Base-by-base conservation (phyloP, 2,797 vertebrate genomes). In the Crenuchus spilurus region DNA sequence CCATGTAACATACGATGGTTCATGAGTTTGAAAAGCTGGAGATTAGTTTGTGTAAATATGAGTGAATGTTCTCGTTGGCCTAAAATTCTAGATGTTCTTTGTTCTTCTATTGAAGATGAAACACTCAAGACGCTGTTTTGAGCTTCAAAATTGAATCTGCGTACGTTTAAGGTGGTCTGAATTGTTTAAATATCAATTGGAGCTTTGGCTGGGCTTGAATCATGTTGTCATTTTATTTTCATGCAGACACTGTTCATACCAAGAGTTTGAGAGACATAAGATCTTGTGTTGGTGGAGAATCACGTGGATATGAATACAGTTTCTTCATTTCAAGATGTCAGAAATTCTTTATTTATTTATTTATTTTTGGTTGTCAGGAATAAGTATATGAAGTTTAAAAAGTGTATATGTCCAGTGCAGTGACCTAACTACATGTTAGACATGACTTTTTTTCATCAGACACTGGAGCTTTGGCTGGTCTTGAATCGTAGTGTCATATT, bases 401-500 rank as follows among this genome's bases (percentile, higher is more conserved):
- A n/a, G n/a, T n/a, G n/a, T n/a, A n/a, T n/a, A n/a, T n/a, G n/a
- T 22, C 11, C 18, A 58, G 14, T 37, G 10, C 18, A 14, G 6
- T 37, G 55, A 58, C n/a, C 31, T 58, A 58, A 58, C 18, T 58
- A 33, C 18, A 20, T 58, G 55, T 58, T 33, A 35, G 55, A 30
- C 9, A 35, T 22, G 22, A 60, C 2, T 35, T 60, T 31, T n/a
- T 14, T 33, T 33, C 9, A 35, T 35, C n/a, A 16, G 28, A 39
- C 26, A 14, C 37, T 42, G 30, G 14, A 26, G 13, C 37, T 16
- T 62, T 62, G 22, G 11, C 57, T 39, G 33, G 20, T 26, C 1
- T 62, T 62, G 22, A 42, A 39, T 42, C 39, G 20, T 61, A 35
- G 30, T 62, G 37, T 41, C 30, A 61, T 61, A 14, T 58, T 62